A percentile compares a stretch with the other conserved stretches of the same genome.
phyloP scores from a whole-genome alignment of 2,113 vertebrate genomes.

The Paramormyrops kingsleyae region DNA sequence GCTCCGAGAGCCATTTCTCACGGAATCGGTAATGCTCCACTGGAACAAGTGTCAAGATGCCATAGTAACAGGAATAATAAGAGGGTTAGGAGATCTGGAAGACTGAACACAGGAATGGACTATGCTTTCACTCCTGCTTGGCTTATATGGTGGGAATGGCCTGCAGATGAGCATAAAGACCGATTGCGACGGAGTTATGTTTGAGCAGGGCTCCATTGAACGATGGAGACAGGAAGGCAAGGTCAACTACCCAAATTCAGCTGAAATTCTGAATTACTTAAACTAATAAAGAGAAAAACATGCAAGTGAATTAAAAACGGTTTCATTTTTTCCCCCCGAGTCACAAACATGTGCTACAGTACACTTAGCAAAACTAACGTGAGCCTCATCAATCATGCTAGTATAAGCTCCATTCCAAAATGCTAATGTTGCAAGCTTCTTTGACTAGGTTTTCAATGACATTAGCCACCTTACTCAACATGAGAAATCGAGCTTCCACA shows the following conservation, averaged over 20 bases:
- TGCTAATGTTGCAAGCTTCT: slow-evolving; percentile 61
- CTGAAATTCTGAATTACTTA: background rate
- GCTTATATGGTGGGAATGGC: slow-evolving; percentile 16
- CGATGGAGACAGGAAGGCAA: background rate
- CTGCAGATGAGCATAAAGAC: slow-evolving; percentile 44
- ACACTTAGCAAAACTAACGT: slow-evolving; percentile 71
- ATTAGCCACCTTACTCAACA: background rate
- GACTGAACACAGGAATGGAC: background rate
- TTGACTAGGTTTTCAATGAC: background rate
- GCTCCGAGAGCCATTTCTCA: background rate
- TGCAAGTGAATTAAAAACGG: background rate
- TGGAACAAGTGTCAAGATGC: slow-evolving; percentile 89
- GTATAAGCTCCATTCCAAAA: slow-evolving; percentile 94
- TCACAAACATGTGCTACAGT: background rate
- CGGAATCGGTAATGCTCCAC: slow-evolving; percentile 79
- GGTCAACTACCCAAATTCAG: background rate
- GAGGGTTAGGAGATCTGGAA: background rate
- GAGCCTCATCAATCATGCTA: slow-evolving; percentile 98
- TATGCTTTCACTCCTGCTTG: background rate
- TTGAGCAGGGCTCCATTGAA: background rate
- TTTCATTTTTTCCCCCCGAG: too few species aligned
- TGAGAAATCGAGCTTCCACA: slow-evolving; percentile 57
- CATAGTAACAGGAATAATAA: slow-evolving; percentile 76
- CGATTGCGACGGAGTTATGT: background rate
- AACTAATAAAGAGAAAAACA: background rate